phyloP scores from a whole-genome alignment of 92 coral and sea anemone species.

The Galaxea fascicularis region DNA sequence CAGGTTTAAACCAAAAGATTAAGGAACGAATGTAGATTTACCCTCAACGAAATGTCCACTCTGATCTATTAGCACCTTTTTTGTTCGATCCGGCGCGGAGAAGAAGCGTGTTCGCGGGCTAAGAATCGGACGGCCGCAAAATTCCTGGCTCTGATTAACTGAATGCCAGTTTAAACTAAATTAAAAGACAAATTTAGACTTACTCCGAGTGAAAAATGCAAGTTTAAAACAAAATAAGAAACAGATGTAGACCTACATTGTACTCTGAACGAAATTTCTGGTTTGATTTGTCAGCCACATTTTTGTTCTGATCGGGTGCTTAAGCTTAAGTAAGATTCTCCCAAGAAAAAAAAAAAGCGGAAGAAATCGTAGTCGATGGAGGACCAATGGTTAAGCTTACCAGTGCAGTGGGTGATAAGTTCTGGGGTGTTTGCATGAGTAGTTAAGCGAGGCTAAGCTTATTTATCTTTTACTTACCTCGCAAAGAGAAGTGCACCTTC shows the following conservation, averaged over 20 bases:
- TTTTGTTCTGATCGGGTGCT: background rate
- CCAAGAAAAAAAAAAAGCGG: background rate
- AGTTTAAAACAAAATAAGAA: background rate
- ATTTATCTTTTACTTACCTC: background rate
- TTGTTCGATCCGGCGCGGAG: conserved; percentile 1
- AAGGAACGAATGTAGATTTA: background rate
- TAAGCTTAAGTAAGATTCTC: background rate
- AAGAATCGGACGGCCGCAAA: background rate
- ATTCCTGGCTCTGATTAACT: conserved; percentile 8
- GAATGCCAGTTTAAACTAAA: conserved; percentile 5
- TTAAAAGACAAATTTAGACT: conserved; percentile 7
- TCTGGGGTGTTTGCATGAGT: conserved; percentile 13
- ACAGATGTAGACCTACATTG: background rate
- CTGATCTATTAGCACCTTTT: background rate
- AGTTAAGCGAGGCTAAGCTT: background rate
- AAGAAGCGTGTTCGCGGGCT: background rate
- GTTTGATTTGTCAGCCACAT: conserved; percentile 2
- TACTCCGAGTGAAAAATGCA: background rate
- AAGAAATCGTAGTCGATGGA: background rate
- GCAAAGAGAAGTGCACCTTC: background rate
- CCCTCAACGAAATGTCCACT: no score
- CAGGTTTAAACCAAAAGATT: conserved; percentile 7
- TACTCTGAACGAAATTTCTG: conserved; percentile 12
- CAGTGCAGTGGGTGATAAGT: background rate
- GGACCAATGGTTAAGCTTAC: conserved; percentile 26